Conservation (phyloP, 2,797 vertebrate species). For the Oreonectes daqikongensis region DNA sequence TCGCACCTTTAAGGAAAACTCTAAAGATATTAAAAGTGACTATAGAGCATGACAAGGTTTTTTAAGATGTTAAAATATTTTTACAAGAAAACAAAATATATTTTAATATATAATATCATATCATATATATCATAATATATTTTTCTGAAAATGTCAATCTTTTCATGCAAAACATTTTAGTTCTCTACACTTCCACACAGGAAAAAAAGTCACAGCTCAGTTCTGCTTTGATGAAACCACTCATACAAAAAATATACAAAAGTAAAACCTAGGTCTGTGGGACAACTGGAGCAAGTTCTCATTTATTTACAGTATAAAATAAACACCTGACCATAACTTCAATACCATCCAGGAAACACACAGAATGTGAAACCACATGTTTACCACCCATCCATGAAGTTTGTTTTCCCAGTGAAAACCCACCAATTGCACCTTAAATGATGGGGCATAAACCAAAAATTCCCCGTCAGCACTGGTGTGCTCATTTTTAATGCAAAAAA, state of each 20-base stretch:
- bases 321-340: slow-evolving; percentile 9
- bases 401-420: slow-evolving; percentile 24
- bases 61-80: neutral
- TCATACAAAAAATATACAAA: slow-evolving; percentile 23
- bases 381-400: slow-evolving; percentile 22
- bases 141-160: neutral
- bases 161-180: neutral
- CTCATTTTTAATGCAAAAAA: slow-evolving; percentile 12
- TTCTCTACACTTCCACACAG: neutral
- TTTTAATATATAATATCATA: neutral
- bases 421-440: neutral
- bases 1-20: too few species aligned
- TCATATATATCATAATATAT: too few species aligned
- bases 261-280: neutral
- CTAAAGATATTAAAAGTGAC: too few species aligned
- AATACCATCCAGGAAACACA: slow-evolving; percentile 21
- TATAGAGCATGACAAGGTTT: too few species aligned
- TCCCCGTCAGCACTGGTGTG: neutral
- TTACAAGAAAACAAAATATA: neutral
- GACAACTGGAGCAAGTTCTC: slow-evolving; percentile 9
- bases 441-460: slow-evolving; percentile 1
- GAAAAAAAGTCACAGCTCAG: neutral
- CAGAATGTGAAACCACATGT: slow-evolving; percentile 14
- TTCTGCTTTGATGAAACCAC: neutral
- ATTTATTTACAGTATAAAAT: slow-evolving; percentile 16